Base-by-base conservation (phyloP, 1,140 invertebrate genomes). In the Stegodyphus mimosarum region DNA sequence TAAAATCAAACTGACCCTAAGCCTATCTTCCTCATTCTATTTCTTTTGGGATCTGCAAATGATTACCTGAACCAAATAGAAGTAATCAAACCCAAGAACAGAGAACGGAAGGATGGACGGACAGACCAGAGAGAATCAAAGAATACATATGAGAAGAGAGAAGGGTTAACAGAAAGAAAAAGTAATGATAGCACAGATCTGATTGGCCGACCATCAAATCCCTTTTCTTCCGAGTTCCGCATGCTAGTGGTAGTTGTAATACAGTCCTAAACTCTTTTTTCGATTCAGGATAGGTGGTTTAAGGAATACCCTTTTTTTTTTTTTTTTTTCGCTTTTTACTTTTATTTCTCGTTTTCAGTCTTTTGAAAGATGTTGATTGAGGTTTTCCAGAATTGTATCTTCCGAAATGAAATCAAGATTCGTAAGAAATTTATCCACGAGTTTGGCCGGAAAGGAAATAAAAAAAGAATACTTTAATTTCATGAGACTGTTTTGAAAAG, bases 1-100 rank as follows among this genome's bases (percentile, higher is more conserved):
- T 74, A 83, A 83, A 83, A 83, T 83, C 80, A 83, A 74, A 83
- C 55, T 83, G 80, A 83, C 80, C 80, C 80, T 83, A 83, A 83
- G 80, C 71, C 79, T 64, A 72, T 81, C 78, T 81, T 64, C 50
- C 80, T 74, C 70, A 83, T 74, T 83, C 80, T 83, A 83, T 83
- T 83, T 74, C 80, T 73, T 83, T 64, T 70, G 52, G 70, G 80
- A 67, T 71, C 78, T 80, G 80, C 80, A 83, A 83, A 83, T 83
- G 80, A 83, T 83, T 83, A 83, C 80, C 80, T 74, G 80, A 67
- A 83, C 80, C 80, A 83, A 83, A 83, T 83, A 64, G 80, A 83
- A 83, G 80, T 83, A 83, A 83, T 83, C 80, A 83, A 83, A 83
- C 69, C 80, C 7, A 13, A 60, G 33, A 81, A 71, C 78, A 51